Evolutionary conservation across 1,140 invertebrate species (phyloP), one percentile per base, ranked within the genome.

Genomic region (Microplitis mediator): DNA sequence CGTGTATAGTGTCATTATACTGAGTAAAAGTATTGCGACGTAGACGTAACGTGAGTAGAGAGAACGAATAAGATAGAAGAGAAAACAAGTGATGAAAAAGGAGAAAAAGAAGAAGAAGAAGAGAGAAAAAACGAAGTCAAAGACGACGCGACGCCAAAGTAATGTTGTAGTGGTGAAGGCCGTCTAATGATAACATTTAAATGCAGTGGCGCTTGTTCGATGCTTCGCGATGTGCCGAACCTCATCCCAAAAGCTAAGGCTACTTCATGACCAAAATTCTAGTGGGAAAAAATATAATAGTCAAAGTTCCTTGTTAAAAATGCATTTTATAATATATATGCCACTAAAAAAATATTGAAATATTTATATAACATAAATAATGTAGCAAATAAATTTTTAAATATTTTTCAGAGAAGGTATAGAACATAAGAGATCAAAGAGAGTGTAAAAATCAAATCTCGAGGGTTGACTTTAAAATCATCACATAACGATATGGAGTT

Each of bases 121-220:
- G 69, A 8, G 68, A 72, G 45, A 63, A 63, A 63, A 52, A 71
- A 66, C 16, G 54, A 61, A 16, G 68, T 4, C 63, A 56, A 69
- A 14, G 71, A 69, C 60, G 71, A 51, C 67, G 39, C 60, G 71
- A 51, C 67, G 39, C 39, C 39, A 45, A 11, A 52, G 31, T 79
- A 73, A 76, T 75, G 77, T 77, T 76, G 77, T 72, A 73, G 75
- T 77, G 76, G 80, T 77, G 80, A 80, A 81, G 78, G 78, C 83
- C 69, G 81, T 80, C 82, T 85, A 87, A 87, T 87, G 85, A 87
- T 87, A 85, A 87, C 86, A 87, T 87, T 87, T 87, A 87, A 87
- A 87, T 87, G 86, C 86, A 86, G 84, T 85, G 81, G 81, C 81
- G 83, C 82, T 85, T 83, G 84, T 86, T 86, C 82, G 81, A 78